Conservation (phyloP, 2,888 invertebrate genomes). For the Callyntrura sp. region DNA sequence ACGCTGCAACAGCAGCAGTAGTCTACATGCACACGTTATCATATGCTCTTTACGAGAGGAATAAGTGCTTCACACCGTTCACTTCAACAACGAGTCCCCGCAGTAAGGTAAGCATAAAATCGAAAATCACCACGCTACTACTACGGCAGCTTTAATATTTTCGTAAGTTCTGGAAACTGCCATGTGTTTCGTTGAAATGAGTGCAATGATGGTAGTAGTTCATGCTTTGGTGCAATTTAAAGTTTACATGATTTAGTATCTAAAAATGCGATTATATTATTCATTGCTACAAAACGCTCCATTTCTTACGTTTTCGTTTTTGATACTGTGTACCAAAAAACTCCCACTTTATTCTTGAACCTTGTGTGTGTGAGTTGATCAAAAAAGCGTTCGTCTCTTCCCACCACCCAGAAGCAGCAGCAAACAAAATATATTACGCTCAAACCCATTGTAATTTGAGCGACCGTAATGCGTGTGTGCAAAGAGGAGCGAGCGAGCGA, state of each 20-base stretch:
- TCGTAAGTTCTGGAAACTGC: slow-evolving; percentile 36
- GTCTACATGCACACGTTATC: too few species aligned
- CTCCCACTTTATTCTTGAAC: slow-evolving; percentile 2
- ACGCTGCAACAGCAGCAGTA: not conserved
- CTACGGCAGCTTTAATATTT: too few species aligned
- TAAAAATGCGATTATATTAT: not conserved
- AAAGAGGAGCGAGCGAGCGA: slow-evolving; percentile 16
- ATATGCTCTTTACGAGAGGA: too few species aligned
- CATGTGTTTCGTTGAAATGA: slow-evolving; percentile 52
- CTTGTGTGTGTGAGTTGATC: slow-evolving; percentile 26
- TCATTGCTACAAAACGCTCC: slow-evolving; percentile 33
- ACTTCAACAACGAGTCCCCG: too few species aligned
- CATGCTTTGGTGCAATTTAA: slow-evolving; percentile 59
- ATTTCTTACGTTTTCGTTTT: slow-evolving; percentile 15
- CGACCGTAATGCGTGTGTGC: slow-evolving; percentile 3
- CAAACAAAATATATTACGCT: slow-evolving; percentile 35
- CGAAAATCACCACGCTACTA: too few species aligned
- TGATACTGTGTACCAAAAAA: not conserved
- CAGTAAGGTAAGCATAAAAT: too few species aligned
- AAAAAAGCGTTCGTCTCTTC: slow-evolving; percentile 8
- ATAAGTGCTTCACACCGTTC: too few species aligned
- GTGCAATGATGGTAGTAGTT: slow-evolving; percentile 33
- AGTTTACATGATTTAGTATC: slow-evolving; percentile 37
- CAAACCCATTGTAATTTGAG: slow-evolving; percentile 24
- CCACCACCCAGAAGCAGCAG: slow-evolving; percentile 55